Percentiles rank a stretch among this genome's conserved stretches.
Evolutionary conservation across 92 coral and sea anemone genomes (phyloP).

Genomic region (Epizoanthus rinbou): DNA sequence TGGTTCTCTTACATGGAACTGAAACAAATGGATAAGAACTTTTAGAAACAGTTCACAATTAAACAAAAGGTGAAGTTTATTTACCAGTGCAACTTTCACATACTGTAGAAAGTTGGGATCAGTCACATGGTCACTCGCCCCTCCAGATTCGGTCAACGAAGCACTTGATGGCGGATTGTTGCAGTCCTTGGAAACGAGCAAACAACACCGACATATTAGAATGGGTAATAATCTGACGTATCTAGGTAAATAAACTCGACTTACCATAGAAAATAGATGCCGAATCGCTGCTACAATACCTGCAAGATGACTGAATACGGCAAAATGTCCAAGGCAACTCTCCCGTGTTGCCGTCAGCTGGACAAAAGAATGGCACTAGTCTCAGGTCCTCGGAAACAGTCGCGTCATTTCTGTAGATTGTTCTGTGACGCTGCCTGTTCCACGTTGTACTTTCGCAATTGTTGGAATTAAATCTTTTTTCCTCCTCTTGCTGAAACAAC

Average conservation of each 20-base stretch:
- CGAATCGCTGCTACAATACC: background rate
- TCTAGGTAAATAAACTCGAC: background rate
- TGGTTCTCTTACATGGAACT: too few relatives aligned
- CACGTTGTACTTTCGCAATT: too few relatives aligned
- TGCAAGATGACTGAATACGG: too few relatives aligned
- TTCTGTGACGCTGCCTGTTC: too few relatives aligned
- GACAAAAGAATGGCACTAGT: slow-evolving; percentile 16
- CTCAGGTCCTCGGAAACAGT: background rate
- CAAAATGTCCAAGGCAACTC: background rate
- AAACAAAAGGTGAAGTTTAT: background rate
- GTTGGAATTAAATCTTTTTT: too few relatives aligned
- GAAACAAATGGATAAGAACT: background rate
- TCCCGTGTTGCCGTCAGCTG: too few relatives aligned
- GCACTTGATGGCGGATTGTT: background rate
- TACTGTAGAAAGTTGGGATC: slow-evolving; percentile 29
- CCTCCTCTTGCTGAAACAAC: too few relatives aligned
- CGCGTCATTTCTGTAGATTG: too few relatives aligned
- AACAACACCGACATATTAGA: background rate
- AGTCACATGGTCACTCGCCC: slow-evolving; percentile 26
- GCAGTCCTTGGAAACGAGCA: background rate
- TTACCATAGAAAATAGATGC: background rate
- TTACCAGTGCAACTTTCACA: slow-evolving; percentile 38
- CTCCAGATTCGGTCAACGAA: background rate
- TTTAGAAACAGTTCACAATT: too few relatives aligned
- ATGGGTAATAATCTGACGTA: background rate